Percentiles rank a stretch among this genome's conserved stretches.
phyloP scores from a whole-genome alignment of 2,113 vertebrate species.

The Axis porcinus region DNA sequence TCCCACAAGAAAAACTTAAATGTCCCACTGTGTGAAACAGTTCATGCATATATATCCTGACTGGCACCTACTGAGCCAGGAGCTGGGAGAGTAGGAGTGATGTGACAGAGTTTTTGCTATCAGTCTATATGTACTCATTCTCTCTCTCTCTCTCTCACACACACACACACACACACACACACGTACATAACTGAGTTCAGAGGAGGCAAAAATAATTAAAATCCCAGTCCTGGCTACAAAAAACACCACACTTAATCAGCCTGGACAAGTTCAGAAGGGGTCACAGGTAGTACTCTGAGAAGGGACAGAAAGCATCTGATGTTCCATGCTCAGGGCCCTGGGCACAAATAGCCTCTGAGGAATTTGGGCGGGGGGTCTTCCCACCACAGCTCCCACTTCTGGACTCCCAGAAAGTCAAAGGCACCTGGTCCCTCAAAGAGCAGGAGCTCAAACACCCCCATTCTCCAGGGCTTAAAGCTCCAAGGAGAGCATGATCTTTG shows the following conservation, averaged over 20 bases:
- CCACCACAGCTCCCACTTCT: neutral
- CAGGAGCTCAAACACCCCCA: neutral
- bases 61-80: neutral
- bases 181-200: neutral
- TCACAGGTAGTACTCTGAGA: neutral
- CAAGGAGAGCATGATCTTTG: neutral
- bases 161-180: neutral
- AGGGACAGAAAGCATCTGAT: neutral
- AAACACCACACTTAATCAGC: neutral
- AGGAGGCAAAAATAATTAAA: neutral
- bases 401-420: neutral
- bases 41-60: neutral
- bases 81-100: neutral
- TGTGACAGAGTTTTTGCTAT: neutral
- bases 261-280: neutral
- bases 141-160: neutral
- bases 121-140: neutral
- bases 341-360: neutral
- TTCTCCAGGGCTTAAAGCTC: neutral
- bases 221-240: neutral
- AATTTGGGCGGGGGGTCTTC: neutral
- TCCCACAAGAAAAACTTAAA: neutral
- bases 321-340: neutral
- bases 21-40: neutral
- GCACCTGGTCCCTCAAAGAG: neutral